Conservation (phyloP, 1,140 invertebrate species). For the Drosophila malerkotliana region DNA sequence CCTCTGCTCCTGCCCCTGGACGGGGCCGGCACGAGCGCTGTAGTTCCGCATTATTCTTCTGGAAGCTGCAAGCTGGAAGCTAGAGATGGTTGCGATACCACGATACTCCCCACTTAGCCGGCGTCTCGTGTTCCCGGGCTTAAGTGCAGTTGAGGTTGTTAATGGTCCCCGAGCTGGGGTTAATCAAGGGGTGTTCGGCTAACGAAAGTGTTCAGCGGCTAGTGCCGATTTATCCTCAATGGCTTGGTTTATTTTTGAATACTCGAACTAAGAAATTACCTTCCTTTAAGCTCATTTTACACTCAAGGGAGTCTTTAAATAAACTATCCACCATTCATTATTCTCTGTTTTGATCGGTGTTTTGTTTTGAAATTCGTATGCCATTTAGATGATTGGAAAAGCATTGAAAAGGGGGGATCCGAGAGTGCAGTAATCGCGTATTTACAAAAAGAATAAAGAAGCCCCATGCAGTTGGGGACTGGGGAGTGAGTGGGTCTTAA, state of each 20-base stretch:
- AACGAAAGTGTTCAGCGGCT: too few relatives aligned
- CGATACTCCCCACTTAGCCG: conserved; percentile 21
- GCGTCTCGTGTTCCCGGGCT: conserved; percentile 34
- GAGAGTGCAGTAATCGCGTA: conserved; percentile 63
- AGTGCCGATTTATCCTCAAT: background rate
- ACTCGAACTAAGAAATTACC: too few relatives aligned
- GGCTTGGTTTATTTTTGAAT: background rate
- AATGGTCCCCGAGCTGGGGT: conserved; percentile 26
- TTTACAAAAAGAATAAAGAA: conserved; percentile 50
- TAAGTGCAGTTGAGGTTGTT: conserved; percentile 46
- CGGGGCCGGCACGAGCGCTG: conserved; percentile 38
- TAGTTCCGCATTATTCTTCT: conserved; percentile 19
- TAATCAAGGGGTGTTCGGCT: conserved; percentile 17
- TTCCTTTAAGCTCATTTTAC: too few relatives aligned
- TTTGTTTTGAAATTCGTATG: conserved; percentile 15
- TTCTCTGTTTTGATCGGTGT: background rate
- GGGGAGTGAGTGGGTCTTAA: conserved; percentile 1
- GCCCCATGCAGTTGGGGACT: conserved; percentile 37
- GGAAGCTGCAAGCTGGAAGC: conserved; percentile 3
- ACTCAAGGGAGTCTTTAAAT: background rate
- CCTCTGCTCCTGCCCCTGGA: background rate
- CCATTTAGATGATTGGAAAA: conserved; percentile 7
- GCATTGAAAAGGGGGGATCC: background rate
- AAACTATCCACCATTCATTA: background rate
- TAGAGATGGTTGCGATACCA: conserved; percentile 1